Base-by-base conservation (phyloP, 2,113 vertebrate species). In the Paramormyrops kingsleyae region DNA sequence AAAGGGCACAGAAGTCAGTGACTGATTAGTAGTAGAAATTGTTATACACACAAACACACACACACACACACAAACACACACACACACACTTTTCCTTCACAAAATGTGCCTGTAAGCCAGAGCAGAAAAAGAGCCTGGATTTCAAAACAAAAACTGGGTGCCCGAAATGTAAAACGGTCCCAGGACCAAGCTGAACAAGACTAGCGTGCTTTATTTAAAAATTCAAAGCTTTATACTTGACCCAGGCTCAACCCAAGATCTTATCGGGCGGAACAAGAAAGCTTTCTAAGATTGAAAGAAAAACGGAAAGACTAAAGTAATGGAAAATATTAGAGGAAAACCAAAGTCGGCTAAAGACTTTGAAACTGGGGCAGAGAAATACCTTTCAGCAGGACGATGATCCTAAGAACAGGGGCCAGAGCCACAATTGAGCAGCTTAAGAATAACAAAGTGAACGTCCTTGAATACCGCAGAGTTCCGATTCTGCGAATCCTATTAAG, bases 331-430 rank as follows among this genome's bases (percentile, higher is more conserved):
- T 47, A 84, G 7, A 47, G 19, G 80, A 47, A 47, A 47, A 47
- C 39, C 83, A 84, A 84, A 84, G 83, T 84, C 42, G 6, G 83
- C 44, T 47, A 84, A 84, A 84, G 83, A 84, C 83, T 84, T 84
- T 46, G 39, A 47, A 84, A 84, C 21, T 84, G 83, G 83, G 83
- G 9, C 83, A 84, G 19, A 84, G 39, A 84, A 46, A 47, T 10
- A 84, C 44, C 83, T 84, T 47, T 47, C 83, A 84, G 83, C 24
- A 47, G 83, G 83, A 84, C 9, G 17, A 47, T n/a, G 44, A 44
- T 46, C 39, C 44, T 12, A 84, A 84, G 42, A 47, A 47, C 83
- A 84, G 42, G 42, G 44, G 44, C 24, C 83, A 84, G 21, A 46
- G 83, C 83, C 21, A n/a, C 83, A 84, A 84, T 4, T 13, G 2